Conservation (phyloP, 2,888 invertebrate species). For the Papilio elwesi region DNA sequence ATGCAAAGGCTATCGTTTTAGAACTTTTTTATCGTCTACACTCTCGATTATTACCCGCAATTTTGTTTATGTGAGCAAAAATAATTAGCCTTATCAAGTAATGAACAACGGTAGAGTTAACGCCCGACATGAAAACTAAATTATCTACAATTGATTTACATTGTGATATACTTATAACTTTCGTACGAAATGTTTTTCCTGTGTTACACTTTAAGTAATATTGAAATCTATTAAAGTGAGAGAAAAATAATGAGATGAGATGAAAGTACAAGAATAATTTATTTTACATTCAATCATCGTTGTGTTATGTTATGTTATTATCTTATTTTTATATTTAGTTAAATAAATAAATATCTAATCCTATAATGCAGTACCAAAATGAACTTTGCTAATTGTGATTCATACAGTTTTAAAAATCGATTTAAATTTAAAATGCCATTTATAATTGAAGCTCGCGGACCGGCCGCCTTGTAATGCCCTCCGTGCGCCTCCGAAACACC, state of each 20-base stretch:
- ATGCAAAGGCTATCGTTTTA: slow-evolving; percentile 64
- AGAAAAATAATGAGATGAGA: no score
- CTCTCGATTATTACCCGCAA: slow-evolving; percentile 45
- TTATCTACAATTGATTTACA: neutral
- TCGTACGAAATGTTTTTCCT: no score
- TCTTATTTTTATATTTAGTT: no score
- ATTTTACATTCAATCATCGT: no score
- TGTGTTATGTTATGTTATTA: no score
- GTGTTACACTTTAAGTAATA: no score
- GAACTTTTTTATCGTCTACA: slow-evolving; percentile 57
- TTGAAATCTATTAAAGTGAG: no score
- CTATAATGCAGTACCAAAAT: neutral
- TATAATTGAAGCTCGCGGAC: slow-evolving; percentile 56
- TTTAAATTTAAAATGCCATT: slow-evolving; percentile 65
- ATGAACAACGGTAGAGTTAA: slow-evolving; percentile 24
- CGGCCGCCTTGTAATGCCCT: slow-evolving; percentile 70
- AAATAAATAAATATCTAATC: no score
- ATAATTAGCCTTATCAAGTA: slow-evolving; percentile 39
- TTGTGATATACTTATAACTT: neutral
- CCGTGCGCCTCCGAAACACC: slow-evolving; percentile 68
- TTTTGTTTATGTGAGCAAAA: slow-evolving; percentile 40
- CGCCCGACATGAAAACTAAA: neutral
- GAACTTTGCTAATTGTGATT: neutral
- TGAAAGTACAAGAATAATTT: no score
- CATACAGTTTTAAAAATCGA: slow-evolving; percentile 37